Evolutionary conservation across 2,888 invertebrate species (phyloP), one percentile per base, ranked within the genome.

Genomic region (Andricus curvator): DNA sequence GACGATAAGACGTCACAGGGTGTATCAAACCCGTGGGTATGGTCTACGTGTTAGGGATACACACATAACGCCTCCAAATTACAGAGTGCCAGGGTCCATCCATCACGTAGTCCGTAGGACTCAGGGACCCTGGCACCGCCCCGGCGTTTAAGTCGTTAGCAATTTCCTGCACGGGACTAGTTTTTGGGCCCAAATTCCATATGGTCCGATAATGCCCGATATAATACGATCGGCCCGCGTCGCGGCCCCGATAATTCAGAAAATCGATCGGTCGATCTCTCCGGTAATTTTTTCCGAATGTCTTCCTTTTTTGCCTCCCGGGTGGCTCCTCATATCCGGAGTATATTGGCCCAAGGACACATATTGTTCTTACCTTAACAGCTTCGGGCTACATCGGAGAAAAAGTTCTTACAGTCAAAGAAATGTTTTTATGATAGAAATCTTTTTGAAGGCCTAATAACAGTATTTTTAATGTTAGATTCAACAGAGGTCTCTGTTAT

Each of bases 61-160:
- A 89, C 90, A 89, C 89, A 89, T 91, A 92, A 92, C 91, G 91
- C 91, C 90, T 91, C 87, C 83, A 92, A 92, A 92, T 92, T 92
- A 92, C 90, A 92, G 91, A 89, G 88, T 91, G 87, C 88, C 87
- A 86, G 81, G 87, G 87, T 88, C 89, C 92, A 92, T 92, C 92
- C 91, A 92, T 92, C 92, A 92, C 85, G 82, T 84, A 85, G 85
- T 85, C 84, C 86, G 84, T 84, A 85, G 86, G 88, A 87, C 87
- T 84, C 83, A 86, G 86, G 86, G 87, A 88, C 89, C 86, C 86
- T 83, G 82, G 90, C 83, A 88, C 88, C 92, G 92, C 92, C 92
- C 92, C 89, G 88, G 84, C 91, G 90, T 92, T 92, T 92, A 92
- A 92, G 92, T 92, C 91, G 92, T 92, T 92, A 92, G 92, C 89